Base-by-base conservation (phyloP, 1,140 invertebrate species). In the Brachionus calyciflorus region DNA sequence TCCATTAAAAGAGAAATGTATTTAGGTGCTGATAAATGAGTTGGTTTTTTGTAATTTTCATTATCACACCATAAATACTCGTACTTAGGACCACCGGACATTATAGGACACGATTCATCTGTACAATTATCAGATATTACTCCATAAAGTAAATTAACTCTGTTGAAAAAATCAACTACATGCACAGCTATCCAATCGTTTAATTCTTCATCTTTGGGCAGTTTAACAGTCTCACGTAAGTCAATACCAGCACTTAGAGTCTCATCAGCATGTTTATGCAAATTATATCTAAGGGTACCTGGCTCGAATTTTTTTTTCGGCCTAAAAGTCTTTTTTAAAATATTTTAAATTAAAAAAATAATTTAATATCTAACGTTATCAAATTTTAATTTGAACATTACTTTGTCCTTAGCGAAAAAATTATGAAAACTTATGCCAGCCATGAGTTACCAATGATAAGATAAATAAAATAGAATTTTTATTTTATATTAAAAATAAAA, bases 171-270 rank as follows among this genome's bases (percentile, higher is more conserved):
- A 81, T 96, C 94, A 3, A 96, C 94, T 80, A 95, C 94, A 88
- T 96, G 93, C 26, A 96, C 93, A 17, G 94, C 94, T 51, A 95
- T 89, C 94, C 94, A 96, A 83, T 96, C 94, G 84, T 94, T 92
- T 5, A 92, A 82, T 85, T 93, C 91, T 87, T 96, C 94, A 26
- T 91, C 91, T 76, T 88, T 87, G 30, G 94, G 94, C 76, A 96
- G 84, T 82, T 90, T 90, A 0, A 96, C 94, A 21, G 91, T 93
- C 77, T 89, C 86, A 76, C 91, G 88, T 63, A 96, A 87, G 87
- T 96, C 95, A 70, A 96, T 91, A 2, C 94, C 94, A n/a, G 93
- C 93, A 85, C 91, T 92, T 2, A 96, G 85, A 68, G 93, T 94
- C 26, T 94, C 94, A 85, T 94, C 92, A 1, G 93, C 93, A 81